Base-by-base conservation (phyloP, 2,888 invertebrate species). In the Raillietiella orientalis region DNA sequence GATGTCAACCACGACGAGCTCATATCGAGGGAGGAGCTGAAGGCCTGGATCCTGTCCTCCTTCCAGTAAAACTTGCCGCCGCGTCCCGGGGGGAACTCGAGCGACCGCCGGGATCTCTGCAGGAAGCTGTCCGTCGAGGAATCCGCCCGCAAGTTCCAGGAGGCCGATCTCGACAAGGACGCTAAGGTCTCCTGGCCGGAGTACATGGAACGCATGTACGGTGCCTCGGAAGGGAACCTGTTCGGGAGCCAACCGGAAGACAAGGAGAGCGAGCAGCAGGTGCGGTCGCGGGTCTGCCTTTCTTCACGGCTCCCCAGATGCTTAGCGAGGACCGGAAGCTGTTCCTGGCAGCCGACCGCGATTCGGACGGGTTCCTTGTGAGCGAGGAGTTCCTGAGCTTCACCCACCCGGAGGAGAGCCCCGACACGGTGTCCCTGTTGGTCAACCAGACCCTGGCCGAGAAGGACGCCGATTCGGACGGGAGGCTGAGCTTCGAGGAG, bases 381-480 rank as follows among this genome's bases (percentile, higher is more conserved):
- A 39, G 55, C 2, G 50, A 58, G 2, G 93, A 96, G 46, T 87
- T 75, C 50, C 53, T 67, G 34, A 59, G 69, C 13, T 93, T 90
- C 47, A 64, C 71, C 23, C 79, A 77, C 45, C 93, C 96, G 0
- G 84, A 87, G 48, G 84, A 90, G 44, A 69, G 74, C 45, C 63
- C 63, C 16, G 57, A 60, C 39, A 90, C 93, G 90, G 53, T 70
- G 34, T 61, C 64, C 10, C 49, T 63, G 34, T 59, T 79, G 23
- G 44, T 75, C 33, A 56, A 66, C 37, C 75, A 79, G 49, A 70
- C 75, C 0, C 50, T 93, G 37, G 50, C 59, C 3, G 77, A 82
- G 33, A 75, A 74, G 46, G 93, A 96, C 48, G 47, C 37, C 16
- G 63, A 96, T 47, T 53, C 54, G 10, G 84, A 96, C 52, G 75